Evolutionary conservation across 2,888 invertebrate species (phyloP).

Genomic region (Halictus ligatus): DNA sequence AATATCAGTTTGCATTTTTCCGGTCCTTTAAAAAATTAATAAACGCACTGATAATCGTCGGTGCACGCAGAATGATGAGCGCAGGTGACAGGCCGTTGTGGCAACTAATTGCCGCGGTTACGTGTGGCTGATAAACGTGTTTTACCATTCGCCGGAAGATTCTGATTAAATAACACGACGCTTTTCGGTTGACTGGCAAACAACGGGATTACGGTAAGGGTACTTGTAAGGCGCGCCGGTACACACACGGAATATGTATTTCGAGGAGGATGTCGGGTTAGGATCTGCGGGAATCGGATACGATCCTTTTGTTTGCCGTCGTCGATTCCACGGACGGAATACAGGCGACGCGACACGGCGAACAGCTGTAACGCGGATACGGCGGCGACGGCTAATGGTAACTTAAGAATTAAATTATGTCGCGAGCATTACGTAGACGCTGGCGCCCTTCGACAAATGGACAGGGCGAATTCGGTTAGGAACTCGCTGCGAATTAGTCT

Average conservation of each 20-base stretch:
- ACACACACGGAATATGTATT: slow-evolving; percentile 36
- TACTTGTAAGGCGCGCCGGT: slow-evolving; percentile 40
- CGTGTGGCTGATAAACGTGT: background rate
- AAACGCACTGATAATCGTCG: background rate
- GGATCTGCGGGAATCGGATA: slow-evolving; percentile 53
- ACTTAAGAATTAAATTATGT: slow-evolving; percentile 45
- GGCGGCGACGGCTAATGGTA: slow-evolving; percentile 19
- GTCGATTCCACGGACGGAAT: slow-evolving; percentile 42
- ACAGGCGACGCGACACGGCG: background rate
- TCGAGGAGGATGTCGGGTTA: slow-evolving; percentile 49
- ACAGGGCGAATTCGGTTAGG: slow-evolving; percentile 13
- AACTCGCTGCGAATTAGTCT: background rate
- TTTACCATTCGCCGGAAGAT: slow-evolving; percentile 19
- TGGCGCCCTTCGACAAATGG: slow-evolving; percentile 6
- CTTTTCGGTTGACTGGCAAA: slow-evolving; percentile 52
- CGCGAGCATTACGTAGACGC: slow-evolving; percentile 26
- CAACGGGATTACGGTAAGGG: slow-evolving; percentile 38
- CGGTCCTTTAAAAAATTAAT: background rate
- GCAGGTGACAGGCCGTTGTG: background rate
- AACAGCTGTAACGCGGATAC: slow-evolving; percentile 47
- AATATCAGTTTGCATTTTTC: background rate
- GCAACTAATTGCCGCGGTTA: background rate
- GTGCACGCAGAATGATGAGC: background rate
- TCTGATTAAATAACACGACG: slow-evolving; percentile 52
- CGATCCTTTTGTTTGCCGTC: slow-evolving; percentile 58